Conservation (phyloP, 2,888 invertebrate genomes). For the Drosophila falleni region DNA sequence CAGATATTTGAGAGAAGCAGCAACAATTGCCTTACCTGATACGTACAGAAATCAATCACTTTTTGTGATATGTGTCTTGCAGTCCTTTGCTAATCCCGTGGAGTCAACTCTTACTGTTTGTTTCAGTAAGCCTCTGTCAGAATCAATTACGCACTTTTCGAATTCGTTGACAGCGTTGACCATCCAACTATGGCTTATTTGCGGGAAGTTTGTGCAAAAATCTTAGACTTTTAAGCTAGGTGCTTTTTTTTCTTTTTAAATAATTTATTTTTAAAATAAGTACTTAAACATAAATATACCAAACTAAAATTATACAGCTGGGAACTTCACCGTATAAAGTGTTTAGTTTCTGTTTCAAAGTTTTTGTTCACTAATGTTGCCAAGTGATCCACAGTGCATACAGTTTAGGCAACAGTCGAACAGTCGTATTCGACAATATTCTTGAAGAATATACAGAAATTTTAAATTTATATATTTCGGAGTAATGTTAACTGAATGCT, state of each 20-base stretch:
- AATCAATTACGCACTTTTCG: slow-evolving; percentile 74
- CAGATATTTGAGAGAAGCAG: slow-evolving; percentile 31
- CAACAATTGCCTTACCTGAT: slow-evolving; percentile 13
- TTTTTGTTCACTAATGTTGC: no score
- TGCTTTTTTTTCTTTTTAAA: no score
- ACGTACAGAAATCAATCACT: slow-evolving; percentile 46
- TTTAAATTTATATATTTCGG: neutral
- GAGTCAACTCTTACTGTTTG: slow-evolving; percentile 16
- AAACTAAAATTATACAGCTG: no score
- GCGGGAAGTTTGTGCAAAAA: no score
- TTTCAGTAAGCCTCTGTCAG: slow-evolving; percentile 60
- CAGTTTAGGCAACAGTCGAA: no score
- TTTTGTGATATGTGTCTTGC: slow-evolving; percentile 25
- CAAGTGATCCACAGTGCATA: no score
- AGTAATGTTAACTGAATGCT: neutral
- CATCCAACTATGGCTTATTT: no score
- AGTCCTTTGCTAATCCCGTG: slow-evolving; percentile 44
- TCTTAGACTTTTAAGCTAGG: no score
- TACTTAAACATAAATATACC: no score
- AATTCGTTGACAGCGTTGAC: slow-evolving; percentile 57
- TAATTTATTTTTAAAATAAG: no score
- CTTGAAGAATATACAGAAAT: neutral
- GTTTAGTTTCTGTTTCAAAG: no score
- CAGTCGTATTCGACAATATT: neutral
- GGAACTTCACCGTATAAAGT: no score